Evolutionary conservation across 2,113 vertebrate species (phyloP), one percentile per base, ranked within the genome.

Genomic region (Alligator sinensis): DNA sequence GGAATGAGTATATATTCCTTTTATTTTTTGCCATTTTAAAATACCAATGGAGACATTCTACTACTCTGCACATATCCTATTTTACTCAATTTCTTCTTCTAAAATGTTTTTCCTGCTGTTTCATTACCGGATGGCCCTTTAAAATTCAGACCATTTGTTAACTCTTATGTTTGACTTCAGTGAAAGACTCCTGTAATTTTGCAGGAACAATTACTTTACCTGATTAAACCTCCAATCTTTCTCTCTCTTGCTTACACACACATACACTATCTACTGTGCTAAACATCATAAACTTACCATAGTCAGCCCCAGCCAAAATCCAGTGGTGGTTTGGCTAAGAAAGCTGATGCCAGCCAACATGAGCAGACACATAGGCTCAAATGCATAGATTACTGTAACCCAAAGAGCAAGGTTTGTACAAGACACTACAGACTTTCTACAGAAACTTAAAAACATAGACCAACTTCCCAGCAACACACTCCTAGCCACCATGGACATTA

Each of bases 111-210:
- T 64, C 34, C 3, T 77, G 14, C 22, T 34, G 5, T 72, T 61
- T 66, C 17, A 86, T 84, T 12, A 77, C n/a, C 10, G 24, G 6
- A 5, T 16, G 1, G 2, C 16, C 58, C 14, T 2, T 9, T 38
- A 85, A 93, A 80, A 77, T 64, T 66, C 30, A 85, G 68, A 78
- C 25, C 18, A 30, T 0, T 1, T 21, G 24, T 7, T 85, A 9
- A 1, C 0, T 68, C 91, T 77, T 55, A 57, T 0, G 0, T 6
- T 68, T 62, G 7, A 3, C 18, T n/a, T 11, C 24, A 22, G 5
- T 57, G 19, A n/a, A 3, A 80, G 9, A 70, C 47, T 2, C 18
- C 3, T 11, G 77, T 74, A 6, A 11, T 5, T 87, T 18, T 4
- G 72, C 22, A 8, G 3, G 57, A 63, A 11, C 77, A 2, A 2